Evolutionary conservation across 2,797 vertebrate species (phyloP).

Genomic region (Sylvia borin): DNA sequence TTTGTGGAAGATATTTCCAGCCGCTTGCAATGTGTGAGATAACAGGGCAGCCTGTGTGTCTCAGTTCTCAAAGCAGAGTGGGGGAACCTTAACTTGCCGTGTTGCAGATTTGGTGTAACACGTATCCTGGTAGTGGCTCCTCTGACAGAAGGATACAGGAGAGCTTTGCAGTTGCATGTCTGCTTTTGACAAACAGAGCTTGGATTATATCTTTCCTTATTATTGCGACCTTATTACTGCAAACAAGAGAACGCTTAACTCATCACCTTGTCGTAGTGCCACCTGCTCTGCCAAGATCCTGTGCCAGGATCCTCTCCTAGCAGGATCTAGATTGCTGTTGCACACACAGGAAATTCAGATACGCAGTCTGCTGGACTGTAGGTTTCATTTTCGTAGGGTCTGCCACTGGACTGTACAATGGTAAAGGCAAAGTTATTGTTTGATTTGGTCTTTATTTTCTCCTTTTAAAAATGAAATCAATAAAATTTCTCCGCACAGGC

Average conservation of each 20-base stretch:
- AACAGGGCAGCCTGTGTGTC: accelerated
- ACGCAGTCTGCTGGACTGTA: neutral
- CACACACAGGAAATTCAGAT: neutral
- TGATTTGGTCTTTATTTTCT: neutral
- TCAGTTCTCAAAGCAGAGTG: neutral
- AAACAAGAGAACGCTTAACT: neutral
- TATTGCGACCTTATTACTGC: neutral
- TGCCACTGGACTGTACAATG: neutral
- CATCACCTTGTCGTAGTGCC: neutral
- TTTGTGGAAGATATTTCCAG: neutral
- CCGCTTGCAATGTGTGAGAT: neutral
- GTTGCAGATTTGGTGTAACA: accelerated
- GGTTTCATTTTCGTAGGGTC: accelerated
- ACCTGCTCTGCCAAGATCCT: neutral
- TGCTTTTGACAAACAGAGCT: neutral
- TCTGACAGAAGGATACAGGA: neutral
- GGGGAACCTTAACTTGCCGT: neutral
- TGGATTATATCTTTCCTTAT: neutral
- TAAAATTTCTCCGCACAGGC: neutral
- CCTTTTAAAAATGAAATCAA: neutral
- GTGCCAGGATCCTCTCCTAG: neutral
- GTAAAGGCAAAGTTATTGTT: neutral
- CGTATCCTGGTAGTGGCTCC: accelerated
- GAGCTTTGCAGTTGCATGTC: neutral
- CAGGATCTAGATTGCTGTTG: neutral